phyloP scores from a whole-genome alignment of 1,140 invertebrate genomes.

The Adelges cooleyi region DNA sequence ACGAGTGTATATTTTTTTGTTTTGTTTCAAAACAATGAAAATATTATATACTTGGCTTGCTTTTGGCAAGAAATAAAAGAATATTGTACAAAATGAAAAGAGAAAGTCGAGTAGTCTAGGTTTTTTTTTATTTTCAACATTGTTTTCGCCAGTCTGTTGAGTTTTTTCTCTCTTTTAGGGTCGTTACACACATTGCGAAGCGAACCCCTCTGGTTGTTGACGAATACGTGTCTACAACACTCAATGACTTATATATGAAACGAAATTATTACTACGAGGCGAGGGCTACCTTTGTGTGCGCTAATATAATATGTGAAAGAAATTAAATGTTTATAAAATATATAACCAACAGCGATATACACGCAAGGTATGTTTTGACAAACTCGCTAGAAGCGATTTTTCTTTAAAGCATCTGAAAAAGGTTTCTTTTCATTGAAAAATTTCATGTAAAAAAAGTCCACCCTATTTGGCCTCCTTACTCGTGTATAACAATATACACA shows the following conservation, averaged over 20 bases:
- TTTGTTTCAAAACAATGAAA: background rate
- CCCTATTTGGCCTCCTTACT: too few species aligned
- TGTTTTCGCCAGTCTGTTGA: constrained; percentile 7
- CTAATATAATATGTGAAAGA: constrained; percentile 1
- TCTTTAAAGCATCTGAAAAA: too few species aligned
- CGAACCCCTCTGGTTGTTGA: background rate
- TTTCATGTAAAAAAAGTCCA: too few species aligned
- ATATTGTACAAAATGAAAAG: background rate
- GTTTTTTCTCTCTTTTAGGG: background rate
- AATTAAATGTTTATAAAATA: too few species aligned
- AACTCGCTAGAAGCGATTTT: too few species aligned
- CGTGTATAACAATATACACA: too few species aligned
- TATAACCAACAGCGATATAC: too few species aligned
- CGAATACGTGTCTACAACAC: constrained; percentile 23
- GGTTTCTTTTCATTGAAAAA: too few species aligned
- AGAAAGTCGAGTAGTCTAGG: background rate
- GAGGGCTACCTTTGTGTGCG: constrained; percentile 3
- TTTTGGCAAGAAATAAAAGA: background rate
- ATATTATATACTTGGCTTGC: background rate
- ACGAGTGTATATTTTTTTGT: constrained; percentile 2
- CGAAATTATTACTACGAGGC: constrained; percentile 6
- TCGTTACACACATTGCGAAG: constrained; percentile 19
- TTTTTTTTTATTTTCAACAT: constrained; percentile 22
- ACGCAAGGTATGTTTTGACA: too few species aligned
- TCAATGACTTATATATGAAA: constrained; percentile 25